Base-by-base conservation (phyloP, 1,140 invertebrate species). In the Zaprionus africanus region DNA sequence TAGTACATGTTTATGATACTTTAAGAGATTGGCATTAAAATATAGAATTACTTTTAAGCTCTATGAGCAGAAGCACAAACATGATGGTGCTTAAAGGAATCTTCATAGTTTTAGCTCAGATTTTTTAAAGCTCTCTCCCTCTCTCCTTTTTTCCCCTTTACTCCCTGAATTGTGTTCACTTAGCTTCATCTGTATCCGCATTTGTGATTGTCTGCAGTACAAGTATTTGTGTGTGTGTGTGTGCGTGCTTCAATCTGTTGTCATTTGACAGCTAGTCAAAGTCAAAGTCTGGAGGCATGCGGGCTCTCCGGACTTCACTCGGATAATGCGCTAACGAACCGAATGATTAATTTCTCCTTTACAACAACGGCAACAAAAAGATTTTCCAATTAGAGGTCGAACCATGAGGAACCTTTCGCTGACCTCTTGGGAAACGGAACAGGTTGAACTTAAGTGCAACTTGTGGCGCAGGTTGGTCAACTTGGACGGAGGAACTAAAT, bases 261-360 rank as follows among this genome's bases (percentile, higher is more conserved):
- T 13, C 59, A 38, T 36, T 15, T 19, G 28, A 38, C 62, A 51
- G 61, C 54, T 38, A 28, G 54, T 57, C 43, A 46, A 56, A 34
- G 22, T 67, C 22, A 19, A 46, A 46, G 6, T 46, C 5, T 43
- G 13, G n/a, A 77, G 64, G 77, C 65, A 84, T 84, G 82, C 81
- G 81, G 82, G 82, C 62, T 71, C 17, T 13, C 31, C 46, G 11
- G 53, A 17, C 22, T 53, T 43, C 5, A 17, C 12, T 67, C 13
- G 74, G 69, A 79, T 82, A 82, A 82, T 79, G 80, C 71, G 76
- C 62, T 81, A 85, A 84, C 76, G 82, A 84, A 85, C 53, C 57
- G 51, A 84, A 82, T 85, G 82, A 84, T 86, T 84, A 86, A 84
- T 84, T 84, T 86, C 79, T 56, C 38, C 1, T 24, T 19, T 5